Conservation (phyloP, 2,113 vertebrate species). For the Catharus minimus region DNA sequence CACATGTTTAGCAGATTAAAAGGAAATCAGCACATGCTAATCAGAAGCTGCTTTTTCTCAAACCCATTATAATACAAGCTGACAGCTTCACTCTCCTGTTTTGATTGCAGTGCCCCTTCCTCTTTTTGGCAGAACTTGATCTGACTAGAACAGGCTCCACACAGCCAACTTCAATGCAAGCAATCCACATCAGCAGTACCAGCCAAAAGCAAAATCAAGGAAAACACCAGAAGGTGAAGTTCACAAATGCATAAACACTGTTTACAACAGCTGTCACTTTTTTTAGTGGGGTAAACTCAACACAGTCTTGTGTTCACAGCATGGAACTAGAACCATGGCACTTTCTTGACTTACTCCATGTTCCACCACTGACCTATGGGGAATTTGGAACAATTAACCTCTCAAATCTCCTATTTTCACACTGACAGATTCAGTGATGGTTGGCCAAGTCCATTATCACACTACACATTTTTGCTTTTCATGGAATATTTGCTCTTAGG, state of each 20-base stretch:
- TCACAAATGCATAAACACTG: background rate
- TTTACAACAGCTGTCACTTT: background rate
- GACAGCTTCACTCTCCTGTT: background rate
- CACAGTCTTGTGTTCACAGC: background rate
- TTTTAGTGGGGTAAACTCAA: background rate
- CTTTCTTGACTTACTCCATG: background rate
- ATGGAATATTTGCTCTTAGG: background rate
- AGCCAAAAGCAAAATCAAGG: background rate
- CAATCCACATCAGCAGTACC: background rate
- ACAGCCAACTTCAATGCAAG: background rate
- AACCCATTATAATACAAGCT: background rate
- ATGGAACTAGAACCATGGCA: background rate
- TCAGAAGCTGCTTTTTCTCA: background rate
- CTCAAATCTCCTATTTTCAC: background rate
- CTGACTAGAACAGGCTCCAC: background rate
- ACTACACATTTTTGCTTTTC: background rate
- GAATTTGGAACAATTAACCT: background rate
- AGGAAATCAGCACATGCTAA: background rate
- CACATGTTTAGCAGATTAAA: background rate
- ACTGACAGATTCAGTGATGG: background rate
- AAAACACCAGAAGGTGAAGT: background rate
- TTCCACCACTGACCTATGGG: background rate
- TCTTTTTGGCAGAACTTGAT: background rate
- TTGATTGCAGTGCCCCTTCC: background rate
- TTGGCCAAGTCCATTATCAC: accelerated